Evolutionary conservation across 1,140 invertebrate species (phyloP), one percentile per base, ranked within the genome.

Genomic region (Bombus confusus): DNA sequence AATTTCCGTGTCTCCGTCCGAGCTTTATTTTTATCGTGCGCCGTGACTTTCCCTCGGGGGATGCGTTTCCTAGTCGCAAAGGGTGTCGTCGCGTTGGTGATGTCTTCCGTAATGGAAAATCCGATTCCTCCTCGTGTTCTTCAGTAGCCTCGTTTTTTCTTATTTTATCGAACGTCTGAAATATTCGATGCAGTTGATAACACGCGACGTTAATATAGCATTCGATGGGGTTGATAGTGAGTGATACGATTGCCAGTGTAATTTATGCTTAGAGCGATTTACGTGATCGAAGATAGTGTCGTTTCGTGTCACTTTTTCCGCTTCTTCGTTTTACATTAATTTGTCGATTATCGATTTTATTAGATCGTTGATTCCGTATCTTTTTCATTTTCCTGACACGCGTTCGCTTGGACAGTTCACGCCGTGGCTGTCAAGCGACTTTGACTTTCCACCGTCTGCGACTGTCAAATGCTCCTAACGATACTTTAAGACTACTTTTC

Each of bases 1-100:
- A 69, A 80, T 79, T 75, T 81, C 83, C 78, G 83, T 28, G 37
- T 73, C 78, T 47, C 22, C n/a, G 57, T 34, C 39, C 39, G 39
- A 47, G n/a, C 31, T 78, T 80, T 52, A 80, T 80, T 84, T 79
- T 84, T 71, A 79, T 68, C 64, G 31, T 28, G 31, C 6, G 25
- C 43, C 64, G 22, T 47, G 31, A 37, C 25, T 39, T 18, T 43
- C n/a, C 37, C 4, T 9, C 15, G n/a, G 12, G 31, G 8, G 31
- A 10, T 34, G 25, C 22, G 6, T 18, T 39, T 22, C 6, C 6
- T 25, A 25, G 18, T 52, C 15, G 22, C n/a, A 1, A 41, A 25
- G 10, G 41, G 10, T 34, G 37, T 43, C 18, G 37, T 43, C 18
- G 47, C 62, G 4, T 47, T 59, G 18, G 4, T 37, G n/a, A 18